Percentiles rank a stretch among this genome's conserved stretches.
Conservation (phyloP, 2,113 vertebrate species). For the Phylloscopus trochilus region DNA sequence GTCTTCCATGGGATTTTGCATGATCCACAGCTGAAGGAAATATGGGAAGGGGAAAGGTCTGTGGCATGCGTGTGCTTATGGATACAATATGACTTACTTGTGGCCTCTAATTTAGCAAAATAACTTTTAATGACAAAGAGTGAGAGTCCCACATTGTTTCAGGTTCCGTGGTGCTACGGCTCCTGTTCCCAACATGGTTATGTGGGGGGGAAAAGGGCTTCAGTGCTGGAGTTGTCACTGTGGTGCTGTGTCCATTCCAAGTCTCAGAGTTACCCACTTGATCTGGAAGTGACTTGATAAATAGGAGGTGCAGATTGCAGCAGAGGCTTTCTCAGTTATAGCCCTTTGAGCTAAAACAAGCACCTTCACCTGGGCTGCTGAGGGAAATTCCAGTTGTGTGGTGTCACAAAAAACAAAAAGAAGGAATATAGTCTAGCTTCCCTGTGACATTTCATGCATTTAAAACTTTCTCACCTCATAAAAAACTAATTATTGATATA, state of each 20-base stretch:
- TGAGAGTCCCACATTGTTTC: background rate
- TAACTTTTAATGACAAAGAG: background rate
- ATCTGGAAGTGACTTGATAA: background rate
- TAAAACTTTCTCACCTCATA: background rate
- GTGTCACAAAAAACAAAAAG: background rate
- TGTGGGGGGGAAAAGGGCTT: background rate
- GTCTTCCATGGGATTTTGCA: background rate
- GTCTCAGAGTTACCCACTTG: background rate
- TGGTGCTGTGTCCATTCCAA: background rate
- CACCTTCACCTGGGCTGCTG: background rate
- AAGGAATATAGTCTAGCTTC: background rate
- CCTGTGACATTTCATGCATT: background rate
- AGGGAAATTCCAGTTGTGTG: background rate
- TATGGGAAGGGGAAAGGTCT: background rate
- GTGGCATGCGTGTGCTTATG: background rate
- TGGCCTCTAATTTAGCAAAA: background rate
- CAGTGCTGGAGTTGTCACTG: rapidly evolving
- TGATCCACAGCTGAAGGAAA: background rate
- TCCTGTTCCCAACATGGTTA: background rate
- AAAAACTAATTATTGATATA: background rate
- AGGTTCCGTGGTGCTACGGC: background rate
- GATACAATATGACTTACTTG: background rate
- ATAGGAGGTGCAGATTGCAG: background rate
- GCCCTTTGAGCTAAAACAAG: background rate
- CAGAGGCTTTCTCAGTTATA: background rate